phyloP scores from a whole-genome alignment of 2,888 invertebrate species.

The Sacculina carcini region DNA sequence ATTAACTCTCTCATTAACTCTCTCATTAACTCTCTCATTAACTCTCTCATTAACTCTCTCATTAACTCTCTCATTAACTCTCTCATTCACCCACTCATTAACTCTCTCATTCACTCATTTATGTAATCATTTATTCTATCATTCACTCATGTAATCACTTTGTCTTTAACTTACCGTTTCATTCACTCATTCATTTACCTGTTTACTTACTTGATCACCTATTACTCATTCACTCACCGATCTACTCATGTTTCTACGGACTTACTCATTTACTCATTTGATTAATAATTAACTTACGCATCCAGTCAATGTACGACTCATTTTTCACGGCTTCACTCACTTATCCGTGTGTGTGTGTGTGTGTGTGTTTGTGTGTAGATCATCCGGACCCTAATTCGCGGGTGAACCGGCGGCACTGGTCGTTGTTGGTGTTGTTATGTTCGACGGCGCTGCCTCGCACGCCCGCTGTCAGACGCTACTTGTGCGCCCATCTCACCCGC shows the following conservation, averaged over 20 bases:
- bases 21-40: too few relatives aligned
- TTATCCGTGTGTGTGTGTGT: neutral
- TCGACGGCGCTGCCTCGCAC: constrained; percentile 63
- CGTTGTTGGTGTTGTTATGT: constrained; percentile 49
- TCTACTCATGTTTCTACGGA: neutral
- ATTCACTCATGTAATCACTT: neutral
- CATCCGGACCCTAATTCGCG: constrained; percentile 66
- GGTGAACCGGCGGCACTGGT: constrained; percentile 75
- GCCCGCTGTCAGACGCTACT: constrained; percentile 54
- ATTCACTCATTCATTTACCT: too few relatives aligned
- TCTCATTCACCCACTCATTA: too few relatives aligned
- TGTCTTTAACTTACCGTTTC: constrained; percentile 2
- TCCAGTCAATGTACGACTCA: too few relatives aligned
- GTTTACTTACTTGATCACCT: too few relatives aligned
- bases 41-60: too few relatives aligned
- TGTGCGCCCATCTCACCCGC: constrained; percentile 64
- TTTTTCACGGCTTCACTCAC: neutral
- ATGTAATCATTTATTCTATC: too few relatives aligned
- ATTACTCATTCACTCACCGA: neutral
- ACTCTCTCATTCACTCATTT: too few relatives aligned
- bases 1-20: too few relatives aligned
- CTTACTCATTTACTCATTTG: too few relatives aligned
- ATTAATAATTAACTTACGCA: too few relatives aligned
- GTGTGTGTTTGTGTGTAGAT: constrained; percentile 4
- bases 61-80: too few relatives aligned